These are phyloP conservation scores for Helobdella robusta DNA, from an alignment of 2,888 invertebrate species.

Conservation along the genomic window DNA sequence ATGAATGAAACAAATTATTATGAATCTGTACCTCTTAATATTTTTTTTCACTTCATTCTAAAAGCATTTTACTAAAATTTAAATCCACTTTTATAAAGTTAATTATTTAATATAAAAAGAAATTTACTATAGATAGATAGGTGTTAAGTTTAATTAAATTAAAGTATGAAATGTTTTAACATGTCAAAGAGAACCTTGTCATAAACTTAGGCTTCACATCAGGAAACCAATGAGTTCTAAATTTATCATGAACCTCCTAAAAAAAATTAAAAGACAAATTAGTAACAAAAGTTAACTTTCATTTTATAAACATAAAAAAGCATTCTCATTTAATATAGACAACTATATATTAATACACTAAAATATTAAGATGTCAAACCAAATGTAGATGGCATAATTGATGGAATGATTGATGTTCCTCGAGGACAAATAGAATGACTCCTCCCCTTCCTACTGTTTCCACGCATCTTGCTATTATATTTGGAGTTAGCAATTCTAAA, in stretches of 20 bases:
- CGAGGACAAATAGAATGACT: conserved; percentile 14
- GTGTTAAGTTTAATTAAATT: no score
- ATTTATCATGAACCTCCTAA: conserved; percentile 18
- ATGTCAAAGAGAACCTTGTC: not conserved
- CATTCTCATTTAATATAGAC: not conserved
- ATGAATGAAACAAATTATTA: no score
- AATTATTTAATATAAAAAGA: not conserved
- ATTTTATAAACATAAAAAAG: not conserved
- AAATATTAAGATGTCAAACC: not conserved
- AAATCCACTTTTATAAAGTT: not conserved
- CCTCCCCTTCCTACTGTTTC: conserved; percentile 21
- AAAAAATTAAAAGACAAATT: not conserved
- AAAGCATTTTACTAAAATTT: no score
- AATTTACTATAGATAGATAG: no score
- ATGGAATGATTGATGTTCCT: not conserved
- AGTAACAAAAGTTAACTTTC: not conserved
- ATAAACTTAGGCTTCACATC: conserved; percentile 12
- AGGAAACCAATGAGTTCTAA: conserved; percentile 19
- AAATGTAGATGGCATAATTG: conserved; percentile 7
- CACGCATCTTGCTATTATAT: conserved; percentile 15
- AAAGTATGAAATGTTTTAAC: not conserved
- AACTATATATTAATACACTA: not conserved
- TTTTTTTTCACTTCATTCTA: no score
- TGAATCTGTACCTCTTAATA: no score
- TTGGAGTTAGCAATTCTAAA: conserved; percentile 12